phyloP scores from a whole-genome alignment of 2,888 invertebrate genomes.

The Ectemnius cavifrons region DNA sequence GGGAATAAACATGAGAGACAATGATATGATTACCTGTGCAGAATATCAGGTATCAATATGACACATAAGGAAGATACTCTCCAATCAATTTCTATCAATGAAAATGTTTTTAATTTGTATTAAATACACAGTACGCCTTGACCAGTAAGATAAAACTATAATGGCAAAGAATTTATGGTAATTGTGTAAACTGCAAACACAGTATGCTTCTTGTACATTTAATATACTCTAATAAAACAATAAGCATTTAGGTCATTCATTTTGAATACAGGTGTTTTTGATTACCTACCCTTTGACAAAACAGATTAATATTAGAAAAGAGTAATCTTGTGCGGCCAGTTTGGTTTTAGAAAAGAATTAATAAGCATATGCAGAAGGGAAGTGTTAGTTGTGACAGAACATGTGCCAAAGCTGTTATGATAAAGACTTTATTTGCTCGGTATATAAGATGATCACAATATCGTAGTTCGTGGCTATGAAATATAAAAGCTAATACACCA shows the following conservation, averaged over 20 bases:
- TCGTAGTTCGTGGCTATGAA: conserved; percentile 63
- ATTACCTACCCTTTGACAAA: neutral
- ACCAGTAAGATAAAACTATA: conserved; percentile 7
- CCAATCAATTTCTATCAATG: conserved; percentile 44
- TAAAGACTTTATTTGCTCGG: conserved; percentile 68
- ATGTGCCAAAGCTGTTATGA: conserved; percentile 22
- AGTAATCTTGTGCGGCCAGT: neutral
- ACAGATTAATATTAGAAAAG: no score
- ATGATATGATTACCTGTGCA: neutral
- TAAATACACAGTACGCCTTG: conserved; percentile 26
- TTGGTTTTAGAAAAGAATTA: neutral
- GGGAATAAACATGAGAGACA: conserved; percentile 5
- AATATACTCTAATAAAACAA: conserved; percentile 54
- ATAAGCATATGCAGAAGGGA: neutral
- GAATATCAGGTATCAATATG: neutral
- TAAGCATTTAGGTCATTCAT: conserved; percentile 41
- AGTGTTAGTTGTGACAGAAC: conserved; percentile 18
- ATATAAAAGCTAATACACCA: conserved; percentile 68
- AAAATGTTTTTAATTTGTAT: conserved; percentile 42
- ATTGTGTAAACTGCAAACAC: conserved; percentile 24
- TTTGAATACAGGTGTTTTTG: neutral
- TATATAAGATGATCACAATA: conserved; percentile 70
- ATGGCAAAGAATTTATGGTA: conserved; percentile 32
- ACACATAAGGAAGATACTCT: conserved; percentile 13
- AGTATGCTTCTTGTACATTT: conserved; percentile 56